Percentiles rank a stretch among this genome's conserved stretches.
phyloP scores from a whole-genome alignment of 2,797 vertebrate genomes.

The Pyrrhura leucotis region DNA sequence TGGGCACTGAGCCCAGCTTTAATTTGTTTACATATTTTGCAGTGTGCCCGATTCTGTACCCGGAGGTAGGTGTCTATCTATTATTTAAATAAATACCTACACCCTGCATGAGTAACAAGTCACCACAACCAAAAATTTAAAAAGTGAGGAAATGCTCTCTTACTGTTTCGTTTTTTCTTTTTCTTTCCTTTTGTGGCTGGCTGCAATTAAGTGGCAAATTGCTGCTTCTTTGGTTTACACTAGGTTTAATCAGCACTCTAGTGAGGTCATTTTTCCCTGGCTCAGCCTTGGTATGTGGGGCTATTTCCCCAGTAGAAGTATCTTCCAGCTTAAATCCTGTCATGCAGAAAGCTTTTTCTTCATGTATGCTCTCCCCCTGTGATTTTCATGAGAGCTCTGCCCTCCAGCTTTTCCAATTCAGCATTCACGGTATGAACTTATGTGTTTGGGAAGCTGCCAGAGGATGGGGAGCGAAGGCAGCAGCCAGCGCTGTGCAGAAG shows the following conservation, averaged over 20 bases:
- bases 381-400: constrained; percentile 38
- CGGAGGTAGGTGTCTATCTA: background rate
- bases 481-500: background rate
- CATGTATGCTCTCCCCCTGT: constrained; percentile 32
- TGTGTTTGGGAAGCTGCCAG: constrained; percentile 52
- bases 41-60: background rate
- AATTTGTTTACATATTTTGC: constrained; percentile 28
- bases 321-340: constrained; percentile 52
- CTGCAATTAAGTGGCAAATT: constrained; percentile 26
- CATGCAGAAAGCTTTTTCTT: constrained; percentile 56
- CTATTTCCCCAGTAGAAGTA: constrained; percentile 52
- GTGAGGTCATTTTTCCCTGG: background rate
- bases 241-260: constrained; percentile 30
- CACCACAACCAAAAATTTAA: background rate
- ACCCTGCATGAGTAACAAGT: background rate
- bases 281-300: background rate
- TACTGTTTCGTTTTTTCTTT: background rate
- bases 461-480: constrained; percentile 42
- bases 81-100: constrained; percentile 34
- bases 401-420: constrained; percentile 65
- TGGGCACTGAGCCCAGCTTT: constrained; percentile 23
- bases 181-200: background rate
- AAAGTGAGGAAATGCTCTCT: background rate
- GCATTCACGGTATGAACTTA: constrained; percentile 50
- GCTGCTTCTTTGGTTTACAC: background rate